These are phyloP conservation scores for Nasonia vitripennis DNA, from an alignment of 1,140 invertebrate genomes.

Conservation along the genomic window DNA sequence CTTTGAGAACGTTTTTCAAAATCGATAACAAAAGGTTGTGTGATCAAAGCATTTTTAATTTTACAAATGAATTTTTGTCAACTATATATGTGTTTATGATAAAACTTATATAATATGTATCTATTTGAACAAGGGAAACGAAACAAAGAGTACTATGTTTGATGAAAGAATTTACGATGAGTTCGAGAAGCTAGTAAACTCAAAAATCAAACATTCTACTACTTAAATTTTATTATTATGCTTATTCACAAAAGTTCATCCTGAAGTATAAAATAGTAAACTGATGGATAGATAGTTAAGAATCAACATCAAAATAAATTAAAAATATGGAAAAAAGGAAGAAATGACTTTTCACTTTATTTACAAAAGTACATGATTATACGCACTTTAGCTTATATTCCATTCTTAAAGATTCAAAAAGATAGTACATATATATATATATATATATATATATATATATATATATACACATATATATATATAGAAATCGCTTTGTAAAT, in stretches of 20 bases:
- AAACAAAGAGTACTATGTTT: background rate
- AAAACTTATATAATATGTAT: background rate
- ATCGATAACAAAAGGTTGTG: background rate
- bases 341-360: too few species aligned
- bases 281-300: too few species aligned
- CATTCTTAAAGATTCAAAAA: too few species aligned
- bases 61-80: background rate
- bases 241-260: background rate
- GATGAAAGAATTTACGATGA: background rate
- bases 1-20: background rate
- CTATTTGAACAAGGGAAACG: background rate
- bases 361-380: too few species aligned
- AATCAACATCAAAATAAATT: too few species aligned
- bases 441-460: too few species aligned
- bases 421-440: too few species aligned
- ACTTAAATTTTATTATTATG: background rate
- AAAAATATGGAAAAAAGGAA: too few species aligned
- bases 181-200: background rate
- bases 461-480: too few species aligned
- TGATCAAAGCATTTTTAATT: background rate
- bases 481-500: too few species aligned
- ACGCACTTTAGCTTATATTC: too few species aligned
- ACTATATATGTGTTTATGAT: background rate
- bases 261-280: background rate
- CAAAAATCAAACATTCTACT: background rate